Conservation (phyloP, 2,888 invertebrate species). For the Phrixothrix hirtus region DNA sequence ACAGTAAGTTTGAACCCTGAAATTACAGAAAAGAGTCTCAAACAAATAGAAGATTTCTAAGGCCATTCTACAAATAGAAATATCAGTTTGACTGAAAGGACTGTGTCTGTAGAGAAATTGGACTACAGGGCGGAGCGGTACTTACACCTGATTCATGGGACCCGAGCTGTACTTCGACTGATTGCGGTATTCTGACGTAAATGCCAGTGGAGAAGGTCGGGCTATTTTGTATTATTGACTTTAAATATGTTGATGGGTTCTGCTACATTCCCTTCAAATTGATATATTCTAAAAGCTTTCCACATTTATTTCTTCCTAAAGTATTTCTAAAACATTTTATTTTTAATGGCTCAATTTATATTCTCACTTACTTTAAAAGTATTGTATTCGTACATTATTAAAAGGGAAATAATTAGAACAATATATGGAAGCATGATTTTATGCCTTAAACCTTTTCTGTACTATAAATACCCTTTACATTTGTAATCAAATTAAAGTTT, state of each 20-base stretch:
- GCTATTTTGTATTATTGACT: constrained; percentile 17
- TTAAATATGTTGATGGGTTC: neutral
- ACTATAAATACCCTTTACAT: too few relatives aligned
- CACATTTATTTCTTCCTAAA: too few relatives aligned
- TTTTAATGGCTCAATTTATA: neutral
- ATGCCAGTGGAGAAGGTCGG: constrained; percentile 6
- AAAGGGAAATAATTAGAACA: too few relatives aligned
- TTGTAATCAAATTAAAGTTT: too few relatives aligned
- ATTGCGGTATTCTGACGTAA: constrained; percentile 22
- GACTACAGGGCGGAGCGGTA: constrained; percentile 20
- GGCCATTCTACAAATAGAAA: constrained; percentile 47
- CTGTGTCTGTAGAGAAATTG: constrained; percentile 40
- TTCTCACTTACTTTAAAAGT: neutral
- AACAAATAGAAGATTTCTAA: constrained; percentile 48
- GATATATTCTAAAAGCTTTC: too few relatives aligned
- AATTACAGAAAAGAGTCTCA: constrained; percentile 48
- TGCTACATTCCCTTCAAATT: too few relatives aligned
- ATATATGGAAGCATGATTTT: too few relatives aligned
- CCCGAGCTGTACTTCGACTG: constrained; percentile 21
- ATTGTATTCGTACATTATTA: neutral
- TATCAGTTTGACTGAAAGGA: constrained; percentile 47
- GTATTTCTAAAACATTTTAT: too few relatives aligned
- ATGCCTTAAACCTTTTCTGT: too few relatives aligned
- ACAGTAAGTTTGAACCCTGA: constrained; percentile 49
- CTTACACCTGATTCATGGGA: constrained; percentile 24